phyloP scores from a whole-genome alignment of 2,888 invertebrate genomes.

The Drosophila paranaensis region DNA sequence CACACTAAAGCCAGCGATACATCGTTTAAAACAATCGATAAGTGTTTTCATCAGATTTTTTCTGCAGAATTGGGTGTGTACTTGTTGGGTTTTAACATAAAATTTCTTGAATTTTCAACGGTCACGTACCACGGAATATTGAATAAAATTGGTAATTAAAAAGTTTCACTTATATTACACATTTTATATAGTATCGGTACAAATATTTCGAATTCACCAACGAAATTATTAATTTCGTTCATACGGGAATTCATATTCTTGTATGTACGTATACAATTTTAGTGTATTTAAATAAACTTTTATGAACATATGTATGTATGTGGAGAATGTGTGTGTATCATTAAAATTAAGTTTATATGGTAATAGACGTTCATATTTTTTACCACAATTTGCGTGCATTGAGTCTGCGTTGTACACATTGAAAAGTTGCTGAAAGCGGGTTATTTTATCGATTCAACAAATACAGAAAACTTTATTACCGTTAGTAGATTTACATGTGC shows the following conservation, averaged over 20 bases:
- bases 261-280: not conserved
- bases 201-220: too few relatives aligned
- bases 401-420: not conserved
- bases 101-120: conserved; percentile 32
- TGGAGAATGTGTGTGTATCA: not conserved
- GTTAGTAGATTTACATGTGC: conserved; percentile 1
- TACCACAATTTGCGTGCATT: not conserved
- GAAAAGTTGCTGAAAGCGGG: conserved; percentile 4
- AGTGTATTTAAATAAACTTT: not conserved
- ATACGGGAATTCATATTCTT: not conserved
- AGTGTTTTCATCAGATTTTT: conserved; percentile 37
- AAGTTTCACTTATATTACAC: not conserved
- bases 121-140: conserved; percentile 13
- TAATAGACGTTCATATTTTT: not conserved
- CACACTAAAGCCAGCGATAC: conserved; percentile 15
- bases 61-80: conserved; percentile 53
- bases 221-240: not conserved
- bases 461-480: conserved; percentile 23
- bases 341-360: not conserved
- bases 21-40: conserved; percentile 33
- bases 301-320: too few relatives aligned
- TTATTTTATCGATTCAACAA: conserved; percentile 40
- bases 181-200: too few relatives aligned
- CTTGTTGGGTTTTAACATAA: conserved; percentile 12
- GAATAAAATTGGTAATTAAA: conserved; percentile 11